phyloP scores from a whole-genome alignment of 2,797 vertebrate species.

The Trichosurus vulpecula region DNA sequence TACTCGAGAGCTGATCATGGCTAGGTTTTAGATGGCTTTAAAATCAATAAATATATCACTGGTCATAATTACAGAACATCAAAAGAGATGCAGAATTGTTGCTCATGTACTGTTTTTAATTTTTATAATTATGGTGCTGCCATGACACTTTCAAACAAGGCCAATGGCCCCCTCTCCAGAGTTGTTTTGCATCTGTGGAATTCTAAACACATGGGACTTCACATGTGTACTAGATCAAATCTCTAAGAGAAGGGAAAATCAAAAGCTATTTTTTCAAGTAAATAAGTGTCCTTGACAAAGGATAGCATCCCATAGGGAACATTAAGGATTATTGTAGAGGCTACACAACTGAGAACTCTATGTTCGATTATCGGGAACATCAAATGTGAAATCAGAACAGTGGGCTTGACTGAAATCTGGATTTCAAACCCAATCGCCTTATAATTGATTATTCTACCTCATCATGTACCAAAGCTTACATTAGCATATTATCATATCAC shows the following conservation, averaged over 20 bases:
- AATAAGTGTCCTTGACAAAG: not conserved
- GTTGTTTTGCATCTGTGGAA: slow-evolving; percentile 21
- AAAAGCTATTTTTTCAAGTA: slow-evolving; percentile 15
- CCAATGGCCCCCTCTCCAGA: not conserved
- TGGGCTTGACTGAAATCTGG: not conserved
- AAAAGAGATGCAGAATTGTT: slow-evolving; percentile 5
- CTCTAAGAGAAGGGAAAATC: not conserved
- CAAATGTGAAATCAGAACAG: slow-evolving; percentile 33
- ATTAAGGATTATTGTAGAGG: not conserved
- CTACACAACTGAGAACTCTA: not conserved
- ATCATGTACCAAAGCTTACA: not conserved
- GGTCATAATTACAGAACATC: slow-evolving; percentile 46
- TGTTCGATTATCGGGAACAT: slow-evolving; percentile 18
- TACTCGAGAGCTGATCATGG: slow-evolving; percentile 16
- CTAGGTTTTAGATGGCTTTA: slow-evolving; percentile 57
- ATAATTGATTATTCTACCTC: not conserved
- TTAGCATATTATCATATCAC: not conserved
- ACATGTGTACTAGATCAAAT: slow-evolving; percentile 11
- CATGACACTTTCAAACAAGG: slow-evolving; percentile 11
- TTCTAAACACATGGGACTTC: slow-evolving; percentile 3
- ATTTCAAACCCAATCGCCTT: slow-evolving; percentile 34
- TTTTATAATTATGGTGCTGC: slow-evolving; percentile 33
- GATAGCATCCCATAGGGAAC: slow-evolving; percentile 2
- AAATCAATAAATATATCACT: slow-evolving; percentile 68
- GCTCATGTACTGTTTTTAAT: not conserved